Percentiles rank a stretch among this genome's conserved stretches.
phyloP scores from a whole-genome alignment of 2,888 invertebrate species.

The Calameuta idolon region DNA sequence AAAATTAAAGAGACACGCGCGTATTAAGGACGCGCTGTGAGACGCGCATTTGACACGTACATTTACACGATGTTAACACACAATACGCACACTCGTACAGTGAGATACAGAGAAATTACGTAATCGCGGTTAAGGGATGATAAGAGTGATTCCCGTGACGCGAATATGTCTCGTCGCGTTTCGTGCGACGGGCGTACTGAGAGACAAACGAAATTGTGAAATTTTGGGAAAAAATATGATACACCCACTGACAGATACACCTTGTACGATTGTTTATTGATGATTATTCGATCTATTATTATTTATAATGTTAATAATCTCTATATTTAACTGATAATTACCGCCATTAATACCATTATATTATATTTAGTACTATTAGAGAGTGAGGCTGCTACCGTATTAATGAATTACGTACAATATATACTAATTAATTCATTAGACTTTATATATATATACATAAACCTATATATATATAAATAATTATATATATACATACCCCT shows the following conservation, averaged over 20 bases:
- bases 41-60: not conserved
- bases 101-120: not conserved
- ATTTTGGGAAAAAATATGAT: slow-evolving; percentile 22
- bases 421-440: slow-evolving; percentile 66
- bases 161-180: not conserved
- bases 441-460: slow-evolving; percentile 24
- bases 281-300: slow-evolving; percentile 54
- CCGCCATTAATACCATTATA: slow-evolving; percentile 62
- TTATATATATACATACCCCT: slow-evolving; percentile 63
- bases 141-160: not conserved
- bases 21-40: not conserved
- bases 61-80: not conserved
- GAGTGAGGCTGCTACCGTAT: slow-evolving; percentile 66
- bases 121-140: not conserved
- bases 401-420: slow-evolving; percentile 67
- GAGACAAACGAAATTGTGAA: slow-evolving; percentile 42
- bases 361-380: slow-evolving; percentile 66
- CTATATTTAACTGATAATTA: slow-evolving; percentile 59
- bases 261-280: slow-evolving; percentile 58
- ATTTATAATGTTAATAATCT: slow-evolving; percentile 60
- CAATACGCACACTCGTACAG: not conserved
- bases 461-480: slow-evolving; percentile 50
- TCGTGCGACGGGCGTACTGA: slow-evolving; percentile 24
- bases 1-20: not conserved
- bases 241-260: slow-evolving; percentile 41